Conservation (phyloP, 2,113 vertebrate species). For the Rhinogobius similis region DNA sequence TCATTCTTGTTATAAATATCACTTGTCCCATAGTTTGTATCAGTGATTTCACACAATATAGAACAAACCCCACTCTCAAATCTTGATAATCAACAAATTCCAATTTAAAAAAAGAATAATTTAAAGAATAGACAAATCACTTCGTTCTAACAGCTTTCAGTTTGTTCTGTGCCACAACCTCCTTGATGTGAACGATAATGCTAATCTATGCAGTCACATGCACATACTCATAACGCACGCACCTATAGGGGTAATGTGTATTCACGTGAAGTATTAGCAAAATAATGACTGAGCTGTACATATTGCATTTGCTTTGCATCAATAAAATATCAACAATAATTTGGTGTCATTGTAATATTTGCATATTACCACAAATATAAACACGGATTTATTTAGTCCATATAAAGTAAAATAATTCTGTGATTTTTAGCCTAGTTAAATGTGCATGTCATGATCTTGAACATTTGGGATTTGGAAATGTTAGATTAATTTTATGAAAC, state of each 20-base stretch:
- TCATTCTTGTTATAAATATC: constrained; percentile 5
- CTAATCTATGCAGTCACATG: neutral
- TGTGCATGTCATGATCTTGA: too few relatives aligned
- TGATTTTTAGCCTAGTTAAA: too few relatives aligned
- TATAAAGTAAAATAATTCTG: too few relatives aligned
- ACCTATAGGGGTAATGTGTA: neutral
- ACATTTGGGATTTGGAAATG: too few relatives aligned
- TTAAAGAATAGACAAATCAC: constrained; percentile 15
- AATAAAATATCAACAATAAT: constrained; percentile 3
- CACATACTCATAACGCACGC: neutral
- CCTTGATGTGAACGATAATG: neutral
- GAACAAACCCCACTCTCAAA: constrained; percentile 22
- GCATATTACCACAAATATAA: neutral
- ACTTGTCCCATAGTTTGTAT: neutral
- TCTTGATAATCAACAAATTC: neutral
- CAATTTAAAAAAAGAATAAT: constrained; percentile 4
- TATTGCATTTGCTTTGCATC: constrained; percentile 4
- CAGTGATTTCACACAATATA: neutral
- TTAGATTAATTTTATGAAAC: too few relatives aligned
- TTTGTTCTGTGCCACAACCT: neutral
- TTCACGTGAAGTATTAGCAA: neutral
- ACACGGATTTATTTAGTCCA: too few relatives aligned
- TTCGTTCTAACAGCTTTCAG: neutral
- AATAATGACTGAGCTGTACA: constrained; percentile 1
- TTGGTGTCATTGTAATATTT: neutral